Base-by-base conservation (phyloP, 2,888 invertebrate genomes). In the Drosophila tripunctata region DNA sequence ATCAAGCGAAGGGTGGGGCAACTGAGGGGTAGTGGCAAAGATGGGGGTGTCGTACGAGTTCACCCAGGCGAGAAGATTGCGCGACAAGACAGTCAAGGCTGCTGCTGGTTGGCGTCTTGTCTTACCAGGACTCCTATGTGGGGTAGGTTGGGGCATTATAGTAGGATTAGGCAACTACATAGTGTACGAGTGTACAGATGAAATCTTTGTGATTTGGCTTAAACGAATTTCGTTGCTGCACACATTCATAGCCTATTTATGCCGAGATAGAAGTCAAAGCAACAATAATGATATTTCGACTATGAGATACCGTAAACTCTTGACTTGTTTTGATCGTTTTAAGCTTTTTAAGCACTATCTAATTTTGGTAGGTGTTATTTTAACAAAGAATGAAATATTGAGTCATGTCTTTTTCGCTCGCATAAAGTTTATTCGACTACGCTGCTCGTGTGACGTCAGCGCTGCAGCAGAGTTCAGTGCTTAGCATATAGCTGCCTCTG, bases 51-150 rank as follows among this genome's bases (percentile, higher is more conserved):
- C 36, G 33, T 36, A 47, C 36, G 43, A 55, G 75, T 60, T 71
- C 78, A 76, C 44, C 43, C 54, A 78, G 47, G 41, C 63, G 77
- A 54, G 60, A 74, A 70, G 70, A 77, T 70, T 69, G 33, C 45
- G 52, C 66, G 66, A 66, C 72, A 63, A 24, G 22, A 4, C 6
- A 41, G 21, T 47, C 63, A 40, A 30, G 40, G 44, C 64, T 50
- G 43, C 30, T 48, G 47, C n/a, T 40, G 40, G 10, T 27, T 35
- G n/a, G n/a, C 41, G 30, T n/a, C 15, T 21, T n/a, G 27, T 44
- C 24, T 19, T 14, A 31, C 31, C 30, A 17, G 22, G n/a, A 19
- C n/a, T 44, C 7, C 19, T 10, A 19, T 36, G 41, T 21, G 52
- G 17, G 30, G 14, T n/a, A 50, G 15, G 17, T 38, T 36, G 24